Base-by-base conservation (phyloP, 2,797 vertebrate genomes). In the Phalanger gymnotis region DNA sequence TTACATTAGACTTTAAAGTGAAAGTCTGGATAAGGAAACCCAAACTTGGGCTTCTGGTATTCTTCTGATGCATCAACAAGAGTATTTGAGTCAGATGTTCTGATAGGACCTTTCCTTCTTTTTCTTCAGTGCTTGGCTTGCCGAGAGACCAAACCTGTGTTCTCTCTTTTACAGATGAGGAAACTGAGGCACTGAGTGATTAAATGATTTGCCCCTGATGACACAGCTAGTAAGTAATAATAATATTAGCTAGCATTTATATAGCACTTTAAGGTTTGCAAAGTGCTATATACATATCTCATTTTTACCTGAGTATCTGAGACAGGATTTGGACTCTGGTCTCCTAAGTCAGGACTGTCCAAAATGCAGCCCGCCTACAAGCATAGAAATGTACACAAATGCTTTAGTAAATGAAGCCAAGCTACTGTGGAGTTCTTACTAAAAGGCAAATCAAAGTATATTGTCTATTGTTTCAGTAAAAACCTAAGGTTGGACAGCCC, bases 151-250 rank as follows among this genome's bases (percentile, higher is more conserved):
- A 87, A 87, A 87, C 73, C 73, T 87, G 1, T 87, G 40, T 87
- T 87, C 73, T 87, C 40, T 87, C 40, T 87, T 87, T 87, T 87
- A 87, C 73, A 87, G 73, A 87, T 87, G 73, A 87, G 66, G 66
- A 81, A 81, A 81, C 66, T 81, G 66, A 81, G 73, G 40, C 73
- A 87, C 73, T 47, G 25, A 87, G 40, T 47, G 73, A 87, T 87
- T 47, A 87, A 87, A 87, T 87, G 73, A 87, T 87, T 87, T 81
- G 66, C n/a, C 66, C 61, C 66, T 81, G 66, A 81, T 81, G 66
- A 81, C 66, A 40, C 66, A 81, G 66, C 66, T 87, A 87, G 40
- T 87, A 87, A 87, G 40, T 87, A 87, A 87, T 51, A 87, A 27
- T 25, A 51, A 51, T 27, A 87, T 87, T 87, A 87, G 73, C 73